phyloP scores from a whole-genome alignment of 2,888 invertebrate species.

The Lasioglossum vierecki region DNA sequence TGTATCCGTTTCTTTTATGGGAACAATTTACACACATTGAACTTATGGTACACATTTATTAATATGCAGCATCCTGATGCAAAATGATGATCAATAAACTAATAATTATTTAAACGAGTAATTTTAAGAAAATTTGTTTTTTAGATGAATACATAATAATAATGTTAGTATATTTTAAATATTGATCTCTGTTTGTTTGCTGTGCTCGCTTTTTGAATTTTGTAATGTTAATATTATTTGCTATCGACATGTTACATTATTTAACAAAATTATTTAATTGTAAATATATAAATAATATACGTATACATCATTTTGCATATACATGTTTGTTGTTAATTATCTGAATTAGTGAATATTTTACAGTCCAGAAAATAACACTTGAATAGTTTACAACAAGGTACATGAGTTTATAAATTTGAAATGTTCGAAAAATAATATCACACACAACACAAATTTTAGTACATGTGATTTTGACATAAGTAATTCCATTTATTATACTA shows the following conservation, averaged over 20 bases:
- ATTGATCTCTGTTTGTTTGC: background rate
- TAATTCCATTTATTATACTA: background rate
- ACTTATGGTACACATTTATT: constrained; percentile 1
- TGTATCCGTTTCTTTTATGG: background rate
- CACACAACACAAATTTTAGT: background rate
- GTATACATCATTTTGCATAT: background rate
- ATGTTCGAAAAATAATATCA: background rate
- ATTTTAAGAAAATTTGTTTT: background rate
- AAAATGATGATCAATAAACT: constrained; percentile 7
- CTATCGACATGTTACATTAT: background rate
- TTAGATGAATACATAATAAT: background rate
- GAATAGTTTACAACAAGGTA: background rate
- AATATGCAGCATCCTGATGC: background rate
- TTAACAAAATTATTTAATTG: background rate
- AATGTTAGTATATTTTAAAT: background rate
- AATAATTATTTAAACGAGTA: constrained; percentile 5
- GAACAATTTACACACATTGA: background rate
- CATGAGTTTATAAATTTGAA: background rate
- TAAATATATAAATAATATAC: background rate
- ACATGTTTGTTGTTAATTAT: background rate
- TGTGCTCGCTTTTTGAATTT: background rate
- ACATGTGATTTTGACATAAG: constrained; percentile 1
- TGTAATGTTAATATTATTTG: constrained; percentile 2
- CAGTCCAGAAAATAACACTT: background rate
- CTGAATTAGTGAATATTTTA: background rate